Conservation (phyloP, 2,888 invertebrate genomes). For the Ectobius pallidus region DNA sequence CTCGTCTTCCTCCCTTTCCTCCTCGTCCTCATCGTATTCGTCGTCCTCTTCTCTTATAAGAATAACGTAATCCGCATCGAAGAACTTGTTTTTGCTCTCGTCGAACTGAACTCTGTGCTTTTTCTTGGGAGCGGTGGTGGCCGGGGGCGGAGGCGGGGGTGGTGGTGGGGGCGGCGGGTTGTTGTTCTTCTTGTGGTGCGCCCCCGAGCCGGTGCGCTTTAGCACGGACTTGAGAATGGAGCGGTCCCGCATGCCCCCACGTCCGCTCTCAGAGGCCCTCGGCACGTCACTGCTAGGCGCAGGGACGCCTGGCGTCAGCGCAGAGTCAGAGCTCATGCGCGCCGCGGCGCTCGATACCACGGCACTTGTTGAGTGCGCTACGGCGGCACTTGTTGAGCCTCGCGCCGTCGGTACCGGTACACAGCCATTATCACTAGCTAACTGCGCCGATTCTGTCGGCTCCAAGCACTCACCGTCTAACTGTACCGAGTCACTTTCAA, state of each 20-base stretch:
- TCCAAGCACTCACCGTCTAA: too few relatives aligned
- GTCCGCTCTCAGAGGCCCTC: background rate
- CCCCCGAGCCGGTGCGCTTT: conserved; percentile 69
- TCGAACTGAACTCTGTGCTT: conserved; percentile 87
- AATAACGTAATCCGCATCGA: conserved; percentile 91
- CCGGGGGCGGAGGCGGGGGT: conserved; percentile 23
- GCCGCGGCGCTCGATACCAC: background rate
- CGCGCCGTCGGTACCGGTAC: conserved; percentile 4
- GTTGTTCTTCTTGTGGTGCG: conserved; percentile 55
- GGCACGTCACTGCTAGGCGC: background rate
- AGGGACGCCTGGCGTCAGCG: too few relatives aligned
- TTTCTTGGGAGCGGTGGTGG: conserved; percentile 56
- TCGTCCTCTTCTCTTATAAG: conserved; percentile 86
- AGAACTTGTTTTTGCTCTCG: conserved; percentile 88
- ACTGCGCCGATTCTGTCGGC: too few relatives aligned
- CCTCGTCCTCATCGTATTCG: conserved; percentile 65
- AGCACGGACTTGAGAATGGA: conserved; percentile 69
- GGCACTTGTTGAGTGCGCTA: background rate
- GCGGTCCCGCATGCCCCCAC: conserved; percentile 39
- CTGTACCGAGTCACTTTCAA: too few relatives aligned
- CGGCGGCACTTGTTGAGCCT: background rate
- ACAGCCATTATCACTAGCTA: too few relatives aligned
- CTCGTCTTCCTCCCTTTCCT: conserved; percentile 49
- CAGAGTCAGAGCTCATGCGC: background rate
- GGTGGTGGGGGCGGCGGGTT: conserved; percentile 11